These are phyloP conservation scores for Trisateles emortualis DNA, from an alignment of 2,888 invertebrate species.

Conservation along the genomic window DNA sequence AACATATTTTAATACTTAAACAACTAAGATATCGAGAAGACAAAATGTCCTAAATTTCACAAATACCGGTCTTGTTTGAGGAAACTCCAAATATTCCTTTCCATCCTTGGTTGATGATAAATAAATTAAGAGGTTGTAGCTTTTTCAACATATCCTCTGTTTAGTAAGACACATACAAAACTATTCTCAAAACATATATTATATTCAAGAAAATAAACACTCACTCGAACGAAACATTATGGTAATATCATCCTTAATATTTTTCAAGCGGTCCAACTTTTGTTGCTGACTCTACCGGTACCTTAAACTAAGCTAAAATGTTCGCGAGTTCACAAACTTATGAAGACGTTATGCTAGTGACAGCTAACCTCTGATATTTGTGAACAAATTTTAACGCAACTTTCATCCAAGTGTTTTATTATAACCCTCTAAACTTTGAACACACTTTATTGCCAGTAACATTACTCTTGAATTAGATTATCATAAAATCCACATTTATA, in stretches of 20 bases:
- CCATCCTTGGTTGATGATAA: too few species aligned
- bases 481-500: slow-evolving; percentile 27
- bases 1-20: too few species aligned
- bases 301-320: slow-evolving; percentile 27
- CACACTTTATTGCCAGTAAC: slow-evolving; percentile 30
- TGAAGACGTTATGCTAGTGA: slow-evolving; percentile 39
- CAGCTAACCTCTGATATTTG: slow-evolving; percentile 47
- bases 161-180: neutral
- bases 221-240: slow-evolving; percentile 1
- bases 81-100: too few species aligned
- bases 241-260: slow-evolving; percentile 15
- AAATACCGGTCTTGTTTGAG: too few species aligned
- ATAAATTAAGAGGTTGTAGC: too few species aligned
- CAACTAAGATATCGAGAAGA: too few species aligned
- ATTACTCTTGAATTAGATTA: slow-evolving; percentile 31
- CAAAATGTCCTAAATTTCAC: too few species aligned
- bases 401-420: slow-evolving; percentile 42
- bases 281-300: slow-evolving; percentile 20
- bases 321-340: slow-evolving; percentile 33
- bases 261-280: slow-evolving; percentile 13
- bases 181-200: neutral
- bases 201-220: neutral
- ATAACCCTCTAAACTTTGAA: slow-evolving; percentile 38
- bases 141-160: neutral
- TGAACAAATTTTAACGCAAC: slow-evolving; percentile 41